phyloP scores from a whole-genome alignment of 2,113 vertebrate species.

The Rhizomys pruinosus region DNA sequence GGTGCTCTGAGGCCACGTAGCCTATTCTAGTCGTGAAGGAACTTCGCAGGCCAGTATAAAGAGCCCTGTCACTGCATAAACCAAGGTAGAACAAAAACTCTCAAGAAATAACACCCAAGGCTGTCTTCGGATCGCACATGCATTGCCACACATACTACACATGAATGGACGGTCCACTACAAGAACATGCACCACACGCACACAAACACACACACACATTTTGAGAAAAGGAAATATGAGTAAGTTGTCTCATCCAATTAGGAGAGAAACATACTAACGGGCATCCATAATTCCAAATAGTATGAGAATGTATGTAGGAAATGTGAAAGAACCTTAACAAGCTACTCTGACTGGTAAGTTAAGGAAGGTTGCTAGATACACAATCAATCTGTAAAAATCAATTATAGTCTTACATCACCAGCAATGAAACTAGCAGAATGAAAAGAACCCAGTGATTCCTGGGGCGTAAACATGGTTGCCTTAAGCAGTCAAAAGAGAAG shows the following conservation, averaged over 20 bases:
- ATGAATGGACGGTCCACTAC: no score
- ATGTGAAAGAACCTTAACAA: not conserved
- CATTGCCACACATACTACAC: not conserved
- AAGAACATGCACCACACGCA: not conserved
- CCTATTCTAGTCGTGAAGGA: not conserved
- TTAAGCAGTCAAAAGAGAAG: no score
- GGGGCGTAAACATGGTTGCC: no score
- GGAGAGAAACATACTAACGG: not conserved
- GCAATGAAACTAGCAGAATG: not conserved
- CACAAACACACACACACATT: not conserved
- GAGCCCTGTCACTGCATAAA: no score
- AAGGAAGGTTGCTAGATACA: not conserved
- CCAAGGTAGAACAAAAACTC: no score
- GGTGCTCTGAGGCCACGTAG: not conserved
- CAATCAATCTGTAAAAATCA: not conserved
- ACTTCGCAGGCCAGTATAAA: no score
- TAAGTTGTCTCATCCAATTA: not conserved
- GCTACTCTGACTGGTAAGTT: not conserved
- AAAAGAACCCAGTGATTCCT: conserved; percentile 1
- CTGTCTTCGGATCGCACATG: not conserved
- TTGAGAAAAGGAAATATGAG: not conserved
- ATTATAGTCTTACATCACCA: not conserved
- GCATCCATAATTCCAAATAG: not conserved
- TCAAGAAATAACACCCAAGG: not conserved
- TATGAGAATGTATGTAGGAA: not conserved